These are phyloP conservation scores for Galbula dea DNA, from an alignment of 2,113 vertebrate genomes.

Conservation along the genomic window DNA sequence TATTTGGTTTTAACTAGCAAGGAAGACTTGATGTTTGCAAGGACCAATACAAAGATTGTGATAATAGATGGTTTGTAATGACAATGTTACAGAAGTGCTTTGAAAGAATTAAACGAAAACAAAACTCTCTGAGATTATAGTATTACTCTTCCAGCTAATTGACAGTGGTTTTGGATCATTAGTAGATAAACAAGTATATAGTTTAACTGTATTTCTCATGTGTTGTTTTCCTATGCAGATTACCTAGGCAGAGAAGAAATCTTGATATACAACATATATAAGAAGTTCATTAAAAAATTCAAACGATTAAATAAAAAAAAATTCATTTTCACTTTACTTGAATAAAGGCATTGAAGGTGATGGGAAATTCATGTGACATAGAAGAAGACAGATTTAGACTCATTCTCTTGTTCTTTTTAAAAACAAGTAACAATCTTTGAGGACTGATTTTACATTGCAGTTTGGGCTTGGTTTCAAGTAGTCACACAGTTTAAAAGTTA, in stretches of 20 bases:
- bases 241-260: background rate
- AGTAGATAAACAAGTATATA: background rate
- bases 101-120: background rate
- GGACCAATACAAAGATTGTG: background rate
- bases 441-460: background rate
- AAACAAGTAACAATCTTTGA: background rate
- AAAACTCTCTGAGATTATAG: background rate
- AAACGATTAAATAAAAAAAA: background rate
- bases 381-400: background rate
- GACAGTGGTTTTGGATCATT: background rate
- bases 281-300: background rate
- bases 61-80: background rate
- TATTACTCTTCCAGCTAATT: background rate
- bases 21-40: background rate
- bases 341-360: background rate
- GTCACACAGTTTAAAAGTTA: background rate
- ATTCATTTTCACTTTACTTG: background rate
- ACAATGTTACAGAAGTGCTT: background rate
- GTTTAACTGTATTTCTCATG: background rate
- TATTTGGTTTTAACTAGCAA: background rate
- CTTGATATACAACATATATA: background rate
- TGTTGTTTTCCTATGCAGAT: background rate
- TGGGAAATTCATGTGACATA: background rate
- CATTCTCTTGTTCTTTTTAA: background rate
- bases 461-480: background rate